These are phyloP conservation scores for Lates japonicus DNA, from an alignment of 2,797 vertebrate species.

Conservation along the genomic window DNA sequence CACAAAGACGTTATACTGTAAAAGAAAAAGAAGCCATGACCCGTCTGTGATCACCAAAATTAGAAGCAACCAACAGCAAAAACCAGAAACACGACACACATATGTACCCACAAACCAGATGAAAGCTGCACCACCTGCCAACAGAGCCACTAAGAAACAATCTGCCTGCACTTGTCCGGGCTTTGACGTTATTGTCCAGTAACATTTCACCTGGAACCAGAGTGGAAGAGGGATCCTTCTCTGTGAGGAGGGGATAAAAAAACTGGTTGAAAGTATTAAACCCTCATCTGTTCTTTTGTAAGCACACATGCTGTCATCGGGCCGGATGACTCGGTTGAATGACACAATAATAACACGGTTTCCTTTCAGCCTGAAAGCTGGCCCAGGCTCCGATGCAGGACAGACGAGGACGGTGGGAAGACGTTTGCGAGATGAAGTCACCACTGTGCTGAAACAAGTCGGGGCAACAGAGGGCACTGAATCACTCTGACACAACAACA, in stretches of 20 bases:
- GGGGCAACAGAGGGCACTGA: constrained; percentile 52
- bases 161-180: constrained; percentile 54
- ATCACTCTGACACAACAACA: constrained; percentile 56
- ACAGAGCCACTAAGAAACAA: constrained; percentile 12
- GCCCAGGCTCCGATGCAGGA: constrained; percentile 52
- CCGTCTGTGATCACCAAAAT: constrained; percentile 2
- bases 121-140: constrained; percentile 38
- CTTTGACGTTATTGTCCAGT: constrained; percentile 27
- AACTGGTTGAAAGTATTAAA: constrained; percentile 38
- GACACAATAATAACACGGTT: constrained; percentile 69
- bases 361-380: constrained; percentile 50
- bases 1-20: neutral
- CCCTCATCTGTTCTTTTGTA: constrained; percentile 50
- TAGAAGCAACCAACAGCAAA: neutral
- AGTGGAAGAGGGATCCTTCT: constrained; percentile 40
- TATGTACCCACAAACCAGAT: constrained; percentile 17
- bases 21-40: constrained; percentile 7
- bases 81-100: constrained; percentile 28
- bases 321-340: constrained; percentile 53
- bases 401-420: constrained; percentile 53
- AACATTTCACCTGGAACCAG: constrained; percentile 14
- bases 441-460: constrained; percentile 70
- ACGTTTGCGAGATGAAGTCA: constrained; percentile 77
- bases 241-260: constrained; percentile 1
- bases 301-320: constrained; percentile 54